These are phyloP conservation scores for Xiphophorus hellerii DNA, from an alignment of 2,113 vertebrate species.

Conservation along the genomic window DNA sequence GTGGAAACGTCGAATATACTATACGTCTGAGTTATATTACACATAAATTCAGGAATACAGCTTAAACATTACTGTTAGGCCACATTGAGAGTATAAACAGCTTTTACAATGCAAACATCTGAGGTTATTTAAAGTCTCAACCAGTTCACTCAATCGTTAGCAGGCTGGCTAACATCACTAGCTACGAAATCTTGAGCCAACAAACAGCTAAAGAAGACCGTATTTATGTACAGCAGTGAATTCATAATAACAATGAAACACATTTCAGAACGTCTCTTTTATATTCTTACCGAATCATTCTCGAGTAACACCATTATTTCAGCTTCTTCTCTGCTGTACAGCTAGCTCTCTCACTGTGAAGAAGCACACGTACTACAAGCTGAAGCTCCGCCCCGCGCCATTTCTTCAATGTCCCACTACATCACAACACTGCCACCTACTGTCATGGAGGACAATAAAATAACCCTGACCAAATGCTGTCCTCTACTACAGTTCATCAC, in stretches of 20 bases:
- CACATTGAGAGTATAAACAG: neutral
- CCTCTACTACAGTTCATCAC: too few relatives aligned
- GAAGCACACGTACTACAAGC: constrained; percentile 78
- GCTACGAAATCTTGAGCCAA: neutral
- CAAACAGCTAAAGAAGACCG: neutral
- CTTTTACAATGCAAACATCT: neutral
- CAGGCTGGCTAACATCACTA: constrained; percentile 11
- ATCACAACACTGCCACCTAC: constrained; percentile 20
- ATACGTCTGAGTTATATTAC: neutral
- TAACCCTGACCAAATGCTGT: neutral
- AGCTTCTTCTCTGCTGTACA: neutral
- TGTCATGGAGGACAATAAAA: constrained; percentile 33
- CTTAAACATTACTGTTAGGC: neutral
- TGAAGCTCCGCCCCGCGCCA: constrained; percentile 53
- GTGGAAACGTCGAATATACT: neutral
- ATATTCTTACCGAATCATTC: constrained; percentile 81
- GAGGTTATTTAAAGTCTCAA: neutral
- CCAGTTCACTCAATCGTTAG: constrained; percentile 18
- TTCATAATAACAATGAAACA: accelerated
- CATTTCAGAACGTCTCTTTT: accelerated
- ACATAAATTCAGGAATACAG: neutral
- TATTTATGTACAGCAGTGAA: accelerated
- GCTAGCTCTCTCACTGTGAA: constrained; percentile 20
- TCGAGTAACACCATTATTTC: constrained; percentile 81
- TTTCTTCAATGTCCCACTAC: accelerated